phyloP scores from a whole-genome alignment of 2,888 invertebrate genomes.

The Fragum whitleyi region DNA sequence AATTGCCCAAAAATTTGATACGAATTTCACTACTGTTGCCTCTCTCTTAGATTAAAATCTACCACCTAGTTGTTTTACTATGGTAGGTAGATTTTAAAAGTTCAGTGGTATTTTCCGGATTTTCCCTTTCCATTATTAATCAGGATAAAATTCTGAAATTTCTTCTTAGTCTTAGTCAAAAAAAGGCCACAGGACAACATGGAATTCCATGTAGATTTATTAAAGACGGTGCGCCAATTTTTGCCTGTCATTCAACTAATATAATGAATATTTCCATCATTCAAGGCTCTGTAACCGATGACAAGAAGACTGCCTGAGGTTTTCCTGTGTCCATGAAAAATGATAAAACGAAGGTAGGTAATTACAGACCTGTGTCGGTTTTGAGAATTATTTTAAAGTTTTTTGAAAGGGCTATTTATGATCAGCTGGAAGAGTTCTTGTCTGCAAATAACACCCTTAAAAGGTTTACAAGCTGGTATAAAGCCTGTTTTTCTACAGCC shows the following conservation, averaged over 20 bases:
- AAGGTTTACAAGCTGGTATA: background rate
- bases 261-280: background rate
- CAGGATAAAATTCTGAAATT: slow-evolving; percentile 27
- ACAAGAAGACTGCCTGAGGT: background rate
- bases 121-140: slow-evolving; percentile 10
- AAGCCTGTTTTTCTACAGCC: background rate
- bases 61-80: too few relatives aligned
- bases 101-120: background rate
- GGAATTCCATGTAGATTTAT: slow-evolving; percentile 22
- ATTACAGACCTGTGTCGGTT: slow-evolving; percentile 38
- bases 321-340: background rate
- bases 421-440: slow-evolving; percentile 21
- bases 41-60: too few relatives aligned
- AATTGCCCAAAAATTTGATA: too few relatives aligned
- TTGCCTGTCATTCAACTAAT: background rate
- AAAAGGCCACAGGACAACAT: slow-evolving; percentile 26
- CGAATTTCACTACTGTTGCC: too few relatives aligned
- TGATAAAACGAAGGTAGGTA: slow-evolving; percentile 22
- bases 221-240: background rate
- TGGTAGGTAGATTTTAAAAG: too few relatives aligned
- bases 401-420: slow-evolving; percentile 32
- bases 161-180: slow-evolving; percentile 4
- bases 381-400: slow-evolving; percentile 31
- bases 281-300: background rate
- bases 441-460: background rate